phyloP scores from a whole-genome alignment of 2,888 invertebrate genomes.

The Eupithecia abbreviata region DNA sequence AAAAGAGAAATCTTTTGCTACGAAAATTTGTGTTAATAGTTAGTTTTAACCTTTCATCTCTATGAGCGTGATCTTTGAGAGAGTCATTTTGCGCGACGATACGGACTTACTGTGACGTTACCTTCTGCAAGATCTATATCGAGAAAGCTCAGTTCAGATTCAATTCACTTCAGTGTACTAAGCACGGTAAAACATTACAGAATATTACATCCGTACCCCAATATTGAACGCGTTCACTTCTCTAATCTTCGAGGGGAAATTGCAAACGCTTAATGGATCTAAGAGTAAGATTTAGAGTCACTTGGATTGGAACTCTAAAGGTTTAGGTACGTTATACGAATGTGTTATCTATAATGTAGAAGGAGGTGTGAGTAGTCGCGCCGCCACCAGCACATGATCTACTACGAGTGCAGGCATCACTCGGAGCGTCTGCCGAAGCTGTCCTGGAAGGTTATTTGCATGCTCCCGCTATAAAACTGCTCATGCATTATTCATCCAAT shows the following conservation, averaged over 20 bases:
- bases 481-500: slow-evolving; percentile 5
- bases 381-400: background rate
- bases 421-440: background rate
- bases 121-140: too few species aligned
- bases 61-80: too few species aligned
- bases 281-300: background rate
- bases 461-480: slow-evolving; percentile 4
- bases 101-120: too few species aligned
- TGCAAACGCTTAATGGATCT: background rate
- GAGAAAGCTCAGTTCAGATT: background rate
- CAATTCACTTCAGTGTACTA: background rate
- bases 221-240: background rate
- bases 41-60: too few species aligned
- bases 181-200: background rate
- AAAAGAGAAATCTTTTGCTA: too few species aligned
- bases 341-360: background rate
- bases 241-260: background rate
- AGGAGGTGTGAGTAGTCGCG: background rate
- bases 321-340: background rate
- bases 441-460: background rate
- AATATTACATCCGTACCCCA: background rate
- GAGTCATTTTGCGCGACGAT: too few species aligned
- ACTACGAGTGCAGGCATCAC: background rate
- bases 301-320: background rate
- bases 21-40: too few species aligned